Evolutionary conservation across 2,797 vertebrate genomes (phyloP).

Genomic region (Enteromius thamalakanensis): DNA sequence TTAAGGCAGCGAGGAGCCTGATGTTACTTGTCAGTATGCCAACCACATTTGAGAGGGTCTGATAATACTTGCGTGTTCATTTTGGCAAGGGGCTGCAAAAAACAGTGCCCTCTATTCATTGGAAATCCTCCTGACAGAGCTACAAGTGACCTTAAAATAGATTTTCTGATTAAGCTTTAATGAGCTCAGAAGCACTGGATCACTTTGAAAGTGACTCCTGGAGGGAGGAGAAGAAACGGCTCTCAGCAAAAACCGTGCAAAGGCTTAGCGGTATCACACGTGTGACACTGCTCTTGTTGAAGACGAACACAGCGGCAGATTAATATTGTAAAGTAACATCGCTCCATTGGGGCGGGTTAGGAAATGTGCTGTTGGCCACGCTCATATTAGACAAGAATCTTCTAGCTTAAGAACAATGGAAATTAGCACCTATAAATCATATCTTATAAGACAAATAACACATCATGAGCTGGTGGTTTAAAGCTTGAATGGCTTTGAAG

Average conservation of each 20-base stretch:
- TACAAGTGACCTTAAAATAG: slow-evolving; percentile 82
- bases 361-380: background rate
- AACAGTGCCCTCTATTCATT: slow-evolving; percentile 70
- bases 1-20: slow-evolving; percentile 8
- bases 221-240: slow-evolving; percentile 51
- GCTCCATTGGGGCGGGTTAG: background rate
- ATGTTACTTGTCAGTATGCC: slow-evolving; percentile 30
- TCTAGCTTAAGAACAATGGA: background rate
- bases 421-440: background rate
- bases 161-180: slow-evolving; percentile 86
- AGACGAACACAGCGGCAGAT: background rate
- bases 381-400: background rate
- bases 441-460: too few species aligned
- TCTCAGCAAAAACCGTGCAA: background rate
- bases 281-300: slow-evolving; percentile 10
- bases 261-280: slow-evolving; percentile 20
- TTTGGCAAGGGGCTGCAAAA: slow-evolving; percentile 50
- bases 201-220: slow-evolving; percentile 76
- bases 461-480: background rate
- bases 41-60: slow-evolving; percentile 43
- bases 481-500: background rate
- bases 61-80: slow-evolving; percentile 42
- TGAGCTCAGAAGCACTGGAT: slow-evolving; percentile 81
- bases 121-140: slow-evolving; percentile 80
- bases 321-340: background rate